These are phyloP conservation scores for Spialia ferax DNA, from an alignment of 2,888 invertebrate genomes.

Conservation along the genomic window DNA sequence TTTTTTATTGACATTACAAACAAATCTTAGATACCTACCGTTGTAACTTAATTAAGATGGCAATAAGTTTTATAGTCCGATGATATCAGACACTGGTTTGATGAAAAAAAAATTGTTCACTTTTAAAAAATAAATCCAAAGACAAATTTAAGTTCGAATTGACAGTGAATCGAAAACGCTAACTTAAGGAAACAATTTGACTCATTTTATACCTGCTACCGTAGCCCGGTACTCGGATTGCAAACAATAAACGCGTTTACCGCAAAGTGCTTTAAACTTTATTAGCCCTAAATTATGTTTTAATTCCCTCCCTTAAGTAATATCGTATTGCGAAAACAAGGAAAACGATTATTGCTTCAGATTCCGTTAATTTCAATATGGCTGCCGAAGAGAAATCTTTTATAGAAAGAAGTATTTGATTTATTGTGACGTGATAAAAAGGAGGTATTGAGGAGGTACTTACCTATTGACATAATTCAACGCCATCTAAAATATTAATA, in stretches of 20 bases:
- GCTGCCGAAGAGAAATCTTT: not conserved
- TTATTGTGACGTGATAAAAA: too few species aligned
- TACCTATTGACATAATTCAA: too few species aligned
- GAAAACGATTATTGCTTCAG: conserved; percentile 2
- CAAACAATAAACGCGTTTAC: conserved; percentile 30
- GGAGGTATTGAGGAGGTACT: too few species aligned
- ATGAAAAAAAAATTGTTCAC: not conserved
- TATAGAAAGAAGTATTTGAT: not conserved
- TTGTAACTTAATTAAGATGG: too few species aligned
- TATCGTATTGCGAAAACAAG: not conserved
- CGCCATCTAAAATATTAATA: too few species aligned
- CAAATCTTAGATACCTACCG: too few species aligned
- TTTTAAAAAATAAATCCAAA: not conserved
- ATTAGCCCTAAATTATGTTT: conserved; percentile 44
- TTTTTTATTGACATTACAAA: too few species aligned
- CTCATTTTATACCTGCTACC: conserved; percentile 42
- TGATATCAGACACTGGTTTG: too few species aligned
- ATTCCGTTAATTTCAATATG: not conserved
- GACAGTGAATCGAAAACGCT: conserved; percentile 2
- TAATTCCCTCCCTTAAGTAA: conserved; percentile 39
- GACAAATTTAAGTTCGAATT: not conserved
- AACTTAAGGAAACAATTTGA: conserved; percentile 9
- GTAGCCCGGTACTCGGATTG: conserved; percentile 27
- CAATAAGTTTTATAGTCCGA: too few species aligned
- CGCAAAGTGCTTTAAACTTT: conserved; percentile 36